A percentile compares a stretch with the other conserved stretches of the same genome.
phyloP scores from a whole-genome alignment of 2,797 vertebrate species.

The Pangasius sanitwongsei region DNA sequence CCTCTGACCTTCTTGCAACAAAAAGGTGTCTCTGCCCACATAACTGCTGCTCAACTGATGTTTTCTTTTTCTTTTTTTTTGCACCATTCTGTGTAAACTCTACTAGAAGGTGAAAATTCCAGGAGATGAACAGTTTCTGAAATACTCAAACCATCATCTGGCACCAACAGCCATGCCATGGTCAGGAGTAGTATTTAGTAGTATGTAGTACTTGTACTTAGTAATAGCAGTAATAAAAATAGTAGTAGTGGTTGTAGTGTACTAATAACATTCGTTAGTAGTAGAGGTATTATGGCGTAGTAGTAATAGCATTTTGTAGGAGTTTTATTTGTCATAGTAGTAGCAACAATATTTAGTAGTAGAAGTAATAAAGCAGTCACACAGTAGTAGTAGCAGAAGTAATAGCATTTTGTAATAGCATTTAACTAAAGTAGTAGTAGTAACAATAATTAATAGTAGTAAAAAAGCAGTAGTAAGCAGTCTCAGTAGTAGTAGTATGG shows the following conservation, averaged over 20 bases:
- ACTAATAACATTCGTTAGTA: too few relatives aligned
- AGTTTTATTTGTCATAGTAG: background rate
- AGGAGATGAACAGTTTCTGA: background rate
- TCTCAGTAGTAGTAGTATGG: background rate
- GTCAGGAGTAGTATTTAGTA: background rate
- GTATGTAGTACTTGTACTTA: too few relatives aligned
- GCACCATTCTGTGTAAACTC: too few relatives aligned
- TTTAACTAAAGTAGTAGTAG: background rate
- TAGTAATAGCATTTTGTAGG: background rate
- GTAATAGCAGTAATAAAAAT: background rate
- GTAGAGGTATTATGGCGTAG: background rate
- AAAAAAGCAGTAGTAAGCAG: too few relatives aligned
- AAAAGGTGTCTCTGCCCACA: background rate
- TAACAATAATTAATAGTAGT: too few relatives aligned
- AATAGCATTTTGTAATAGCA: background rate
- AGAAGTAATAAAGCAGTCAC: too few relatives aligned
- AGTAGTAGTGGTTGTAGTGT: background rate
- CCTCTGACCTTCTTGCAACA: background rate
- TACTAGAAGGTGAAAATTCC: background rate
- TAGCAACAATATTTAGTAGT: background rate
- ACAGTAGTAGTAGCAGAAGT: background rate
- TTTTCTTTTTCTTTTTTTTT: too few relatives aligned
- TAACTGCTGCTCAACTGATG: background rate
- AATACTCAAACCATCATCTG: background rate
- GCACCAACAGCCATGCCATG: background rate